Percentiles rank a stretch among this genome's conserved stretches.
Evolutionary conservation across 2,797 vertebrate species (phyloP).

Genomic region (Syngnathus acus): DNA sequence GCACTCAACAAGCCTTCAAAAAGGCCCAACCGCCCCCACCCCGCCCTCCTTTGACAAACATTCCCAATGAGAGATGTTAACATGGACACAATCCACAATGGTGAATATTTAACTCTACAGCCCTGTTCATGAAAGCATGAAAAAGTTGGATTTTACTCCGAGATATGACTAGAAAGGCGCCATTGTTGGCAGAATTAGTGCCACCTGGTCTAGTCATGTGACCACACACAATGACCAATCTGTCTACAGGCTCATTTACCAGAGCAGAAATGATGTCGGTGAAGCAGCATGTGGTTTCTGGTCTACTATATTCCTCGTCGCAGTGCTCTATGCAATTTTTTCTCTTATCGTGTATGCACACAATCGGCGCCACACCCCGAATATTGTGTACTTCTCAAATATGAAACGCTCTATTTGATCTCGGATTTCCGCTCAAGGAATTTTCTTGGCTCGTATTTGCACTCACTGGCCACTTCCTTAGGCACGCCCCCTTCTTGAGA

Average conservation of each 20-base stretch:
- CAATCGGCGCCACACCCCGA: neutral
- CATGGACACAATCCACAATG: neutral
- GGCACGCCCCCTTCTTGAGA: neutral
- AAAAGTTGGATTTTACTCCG: neutral
- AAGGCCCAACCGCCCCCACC: neutral
- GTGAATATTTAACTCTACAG: neutral
- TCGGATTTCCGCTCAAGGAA: neutral
- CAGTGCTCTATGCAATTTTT: neutral
- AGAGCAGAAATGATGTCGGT: neutral
- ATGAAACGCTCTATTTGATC: neutral
- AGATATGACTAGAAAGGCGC: neutral
- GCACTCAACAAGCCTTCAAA: neutral
- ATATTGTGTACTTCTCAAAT: neutral
- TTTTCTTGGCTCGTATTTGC: neutral
- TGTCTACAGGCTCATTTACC: neutral
- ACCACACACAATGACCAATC: neutral
- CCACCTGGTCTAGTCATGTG: conserved; percentile 2
- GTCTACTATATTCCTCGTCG: too few relatives aligned
- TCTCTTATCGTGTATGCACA: neutral
- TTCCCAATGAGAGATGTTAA: conserved; percentile 1
- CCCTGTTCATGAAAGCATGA: neutral
- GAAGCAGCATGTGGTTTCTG: neutral
- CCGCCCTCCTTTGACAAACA: conserved; percentile 51
- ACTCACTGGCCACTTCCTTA: neutral
- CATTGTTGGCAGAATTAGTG: neutral